A percentile compares a stretch with the other conserved stretches of the same genome.
phyloP scores from a whole-genome alignment of 2,797 vertebrate genomes.

The Rhinophrynus dorsalis region DNA sequence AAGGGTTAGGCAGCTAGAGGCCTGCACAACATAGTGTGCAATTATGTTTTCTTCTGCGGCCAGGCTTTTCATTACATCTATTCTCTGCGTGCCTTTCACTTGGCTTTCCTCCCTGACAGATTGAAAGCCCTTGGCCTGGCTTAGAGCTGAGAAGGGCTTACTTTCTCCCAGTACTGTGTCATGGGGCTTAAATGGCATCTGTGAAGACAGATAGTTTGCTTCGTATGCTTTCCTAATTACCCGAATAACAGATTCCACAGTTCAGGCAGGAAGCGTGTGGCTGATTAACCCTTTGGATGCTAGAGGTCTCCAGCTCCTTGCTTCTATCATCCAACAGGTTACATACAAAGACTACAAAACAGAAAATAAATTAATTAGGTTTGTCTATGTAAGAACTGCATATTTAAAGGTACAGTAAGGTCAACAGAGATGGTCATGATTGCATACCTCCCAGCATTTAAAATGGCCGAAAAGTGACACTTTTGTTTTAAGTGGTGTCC shows the following conservation, averaged over 20 bases:
- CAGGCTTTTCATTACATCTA: slow-evolving; percentile 14
- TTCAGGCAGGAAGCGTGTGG: not conserved
- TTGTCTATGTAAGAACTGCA: no score
- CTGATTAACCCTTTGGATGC: no score
- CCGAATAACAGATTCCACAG: slow-evolving; percentile 1
- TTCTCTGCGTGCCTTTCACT: slow-evolving; percentile 19
- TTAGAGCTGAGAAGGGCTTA: slow-evolving; percentile 17
- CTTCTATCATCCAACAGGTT: no score
- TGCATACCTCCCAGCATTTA: no score
- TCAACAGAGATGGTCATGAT: no score
- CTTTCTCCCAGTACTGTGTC: slow-evolving; percentile 17
- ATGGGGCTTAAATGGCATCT: slow-evolving; percentile 27
- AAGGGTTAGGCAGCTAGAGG: slow-evolving; percentile 3
- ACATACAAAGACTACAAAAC: no score
- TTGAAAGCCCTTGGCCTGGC: slow-evolving; percentile 42
- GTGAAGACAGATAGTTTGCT: not conserved
- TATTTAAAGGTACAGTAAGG: no score
- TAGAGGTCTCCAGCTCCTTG: no score
- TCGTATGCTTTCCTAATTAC: slow-evolving; percentile 3
- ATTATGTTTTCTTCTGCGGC: slow-evolving; percentile 16
- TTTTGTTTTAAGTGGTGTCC: no score
- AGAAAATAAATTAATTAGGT: no score
- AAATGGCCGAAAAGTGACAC: no score
- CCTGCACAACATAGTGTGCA: slow-evolving; percentile 1
- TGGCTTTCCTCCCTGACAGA: slow-evolving; percentile 28